Base-by-base conservation (phyloP, 2,113 vertebrate genomes). In the Dicrurus megarhynchus region DNA sequence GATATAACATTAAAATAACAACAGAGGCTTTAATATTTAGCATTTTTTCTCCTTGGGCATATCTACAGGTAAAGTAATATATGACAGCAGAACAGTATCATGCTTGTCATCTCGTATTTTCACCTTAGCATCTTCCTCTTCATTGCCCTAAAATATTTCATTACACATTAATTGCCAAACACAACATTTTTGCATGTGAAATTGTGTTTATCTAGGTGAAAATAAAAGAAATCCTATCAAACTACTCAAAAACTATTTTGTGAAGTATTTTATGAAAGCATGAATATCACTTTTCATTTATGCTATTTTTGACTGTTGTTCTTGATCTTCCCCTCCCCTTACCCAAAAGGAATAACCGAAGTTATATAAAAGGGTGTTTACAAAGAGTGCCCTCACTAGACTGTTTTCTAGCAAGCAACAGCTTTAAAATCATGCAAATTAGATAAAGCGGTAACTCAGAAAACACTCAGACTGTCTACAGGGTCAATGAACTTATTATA, bases 351-450 rank as follows among this genome's bases (percentile, higher is more conserved):
- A 74, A 65, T 50, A 88, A 76, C 49, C 6, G 39, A 93, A 87
- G 47, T 81, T 86, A 93, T 33, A 81, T 63, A 96, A 96, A 89
- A 82, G 74, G 21, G 32, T 91, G 53, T 80, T 95, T 89, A 89
- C 61, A 68, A 95, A 82, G 52, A 67, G n/a, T 10, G 5, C 22
- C 39, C 84, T 87, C 65, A 71, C 87, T 83, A 85, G 76, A 80
- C 61, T 91, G 67, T 90, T 80, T 94, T 91, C 87, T 90, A 95
- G 94, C 47, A 88, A 95, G 91, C 63, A 94, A 85, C 39, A 91
- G 83, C 96, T 94, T 92, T 80, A 91, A 94, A 96, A 92, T 91
- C 88, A 95, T 96, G 94, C 94, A 96, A 97, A 97, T 96, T 56
- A 96, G 79, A 95, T 95, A 97, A 96, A 59, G 75, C 26, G 0